phyloP scores from a whole-genome alignment of 1,140 invertebrate genomes.

The Pseudobourletiella spinata region DNA sequence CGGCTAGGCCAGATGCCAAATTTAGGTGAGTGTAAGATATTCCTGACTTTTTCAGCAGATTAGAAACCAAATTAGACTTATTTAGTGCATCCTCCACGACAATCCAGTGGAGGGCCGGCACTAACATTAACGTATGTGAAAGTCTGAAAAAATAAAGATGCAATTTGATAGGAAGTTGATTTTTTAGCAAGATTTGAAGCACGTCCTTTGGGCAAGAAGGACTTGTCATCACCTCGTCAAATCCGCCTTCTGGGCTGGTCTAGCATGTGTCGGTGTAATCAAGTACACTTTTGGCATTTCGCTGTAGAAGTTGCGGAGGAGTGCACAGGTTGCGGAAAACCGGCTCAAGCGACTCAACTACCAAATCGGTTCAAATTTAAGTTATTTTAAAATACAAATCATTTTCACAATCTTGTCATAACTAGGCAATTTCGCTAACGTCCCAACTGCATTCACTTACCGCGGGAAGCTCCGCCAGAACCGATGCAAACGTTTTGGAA shows the following conservation, averaged over 20 bases:
- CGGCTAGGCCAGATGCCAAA: too few relatives aligned
- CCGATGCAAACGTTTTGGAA: too few relatives aligned
- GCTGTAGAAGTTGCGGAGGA: too few relatives aligned
- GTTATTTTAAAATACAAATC: too few relatives aligned
- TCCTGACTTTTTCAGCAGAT: conserved; percentile 66
- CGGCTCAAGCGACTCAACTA: too few relatives aligned
- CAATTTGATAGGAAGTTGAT: background rate
- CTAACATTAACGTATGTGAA: conserved; percentile 75
- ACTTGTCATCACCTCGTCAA: conserved; percentile 54
- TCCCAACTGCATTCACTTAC: too few relatives aligned
- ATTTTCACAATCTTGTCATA: too few relatives aligned
- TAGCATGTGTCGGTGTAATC: conserved; percentile 85
- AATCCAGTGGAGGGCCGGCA: conserved; percentile 91
- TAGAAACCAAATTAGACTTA: conserved; percentile 66
- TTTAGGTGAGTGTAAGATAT: conserved; percentile 70
- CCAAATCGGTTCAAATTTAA: too few relatives aligned
- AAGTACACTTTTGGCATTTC: conserved; percentile 57
- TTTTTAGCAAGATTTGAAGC: background rate
- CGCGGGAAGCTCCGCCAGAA: too few relatives aligned
- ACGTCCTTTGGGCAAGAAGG: conserved; percentile 37
- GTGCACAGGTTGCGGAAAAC: too few relatives aligned
- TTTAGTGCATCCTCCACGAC: conserved; percentile 75
- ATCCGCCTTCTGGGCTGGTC: conserved; percentile 89
- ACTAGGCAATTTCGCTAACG: too few relatives aligned
- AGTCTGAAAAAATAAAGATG: conserved; percentile 48